Evolutionary conservation across 2,113 vertebrate species (phyloP).

Genomic region (Lonchura striata): DNA sequence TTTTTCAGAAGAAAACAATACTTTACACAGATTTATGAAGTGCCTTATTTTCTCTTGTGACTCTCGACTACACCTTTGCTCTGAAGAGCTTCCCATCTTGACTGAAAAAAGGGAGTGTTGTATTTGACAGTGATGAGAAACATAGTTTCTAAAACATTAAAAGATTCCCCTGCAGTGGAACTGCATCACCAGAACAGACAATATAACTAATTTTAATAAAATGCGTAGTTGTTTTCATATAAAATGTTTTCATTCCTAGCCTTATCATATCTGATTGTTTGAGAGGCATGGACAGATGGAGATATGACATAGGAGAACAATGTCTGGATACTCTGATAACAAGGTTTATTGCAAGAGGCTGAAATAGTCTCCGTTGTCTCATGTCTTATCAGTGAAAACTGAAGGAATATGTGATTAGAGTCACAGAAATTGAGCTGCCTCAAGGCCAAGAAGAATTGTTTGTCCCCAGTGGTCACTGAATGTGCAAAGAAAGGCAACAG

Average conservation of each 20-base stretch:
- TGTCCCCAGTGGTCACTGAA: too few relatives aligned
- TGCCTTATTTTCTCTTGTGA: neutral
- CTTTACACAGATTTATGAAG: neutral
- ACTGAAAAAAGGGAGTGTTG: neutral
- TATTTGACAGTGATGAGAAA: neutral
- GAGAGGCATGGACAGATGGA: neutral
- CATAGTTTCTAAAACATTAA: neutral
- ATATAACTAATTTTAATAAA: neutral
- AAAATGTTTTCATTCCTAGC: neutral
- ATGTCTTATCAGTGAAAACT: neutral
- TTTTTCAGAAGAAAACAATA: neutral
- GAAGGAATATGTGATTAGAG: neutral
- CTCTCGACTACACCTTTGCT: neutral
- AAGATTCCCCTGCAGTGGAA: neutral
- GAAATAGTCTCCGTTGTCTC: neutral
- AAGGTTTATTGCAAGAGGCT: neutral
- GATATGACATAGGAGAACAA: neutral
- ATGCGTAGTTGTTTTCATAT: neutral
- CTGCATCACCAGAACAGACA: neutral
- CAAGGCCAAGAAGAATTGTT: neutral
- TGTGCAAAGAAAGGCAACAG: fast-evolving
- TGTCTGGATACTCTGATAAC: neutral
- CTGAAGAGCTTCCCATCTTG: neutral
- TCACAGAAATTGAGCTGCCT: neutral
- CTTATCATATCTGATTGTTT: neutral